Evolutionary conservation across 2,113 vertebrate genomes (phyloP).

Genomic region (Protobothrops flavoviridis): DNA sequence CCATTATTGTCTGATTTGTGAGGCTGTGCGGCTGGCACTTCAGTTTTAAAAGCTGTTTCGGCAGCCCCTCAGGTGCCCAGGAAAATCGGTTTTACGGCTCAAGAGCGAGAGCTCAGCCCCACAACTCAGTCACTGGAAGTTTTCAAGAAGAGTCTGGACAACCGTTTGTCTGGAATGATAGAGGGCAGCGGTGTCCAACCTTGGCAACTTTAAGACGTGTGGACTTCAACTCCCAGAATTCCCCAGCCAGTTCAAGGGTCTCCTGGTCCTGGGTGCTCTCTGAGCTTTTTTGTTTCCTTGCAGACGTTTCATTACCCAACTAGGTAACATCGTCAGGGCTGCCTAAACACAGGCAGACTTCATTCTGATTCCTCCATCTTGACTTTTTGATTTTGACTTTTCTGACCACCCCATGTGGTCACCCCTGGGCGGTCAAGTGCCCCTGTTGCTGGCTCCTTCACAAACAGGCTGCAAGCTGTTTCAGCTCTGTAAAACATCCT

Average conservation of each 20-base stretch:
- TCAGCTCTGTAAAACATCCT: neutral
- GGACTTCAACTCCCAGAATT: neutral
- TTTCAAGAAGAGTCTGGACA: neutral
- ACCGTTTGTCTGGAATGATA: neutral
- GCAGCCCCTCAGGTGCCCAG: neutral
- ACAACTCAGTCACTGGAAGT: neutral
- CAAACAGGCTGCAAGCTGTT: neutral
- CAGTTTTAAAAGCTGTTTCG: neutral
- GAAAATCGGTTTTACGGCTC: neutral
- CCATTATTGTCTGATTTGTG: conserved; percentile 24
- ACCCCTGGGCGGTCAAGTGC: neutral
- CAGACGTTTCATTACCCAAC: neutral
- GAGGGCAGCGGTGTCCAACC: neutral
- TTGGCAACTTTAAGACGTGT: neutral
- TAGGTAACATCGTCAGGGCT: neutral
- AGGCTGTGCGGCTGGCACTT: neutral
- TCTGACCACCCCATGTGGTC: neutral
- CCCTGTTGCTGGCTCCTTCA: neutral
- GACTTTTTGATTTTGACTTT: neutral
- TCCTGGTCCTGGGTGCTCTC: neutral
- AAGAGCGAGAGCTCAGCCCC: neutral
- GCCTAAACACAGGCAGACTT: neutral
- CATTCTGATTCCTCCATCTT: neutral
- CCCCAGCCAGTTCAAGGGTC: neutral
- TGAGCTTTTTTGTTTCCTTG: neutral